Conservation (phyloP, 2,888 invertebrate species). For the Drosophila mayaguana region DNA sequence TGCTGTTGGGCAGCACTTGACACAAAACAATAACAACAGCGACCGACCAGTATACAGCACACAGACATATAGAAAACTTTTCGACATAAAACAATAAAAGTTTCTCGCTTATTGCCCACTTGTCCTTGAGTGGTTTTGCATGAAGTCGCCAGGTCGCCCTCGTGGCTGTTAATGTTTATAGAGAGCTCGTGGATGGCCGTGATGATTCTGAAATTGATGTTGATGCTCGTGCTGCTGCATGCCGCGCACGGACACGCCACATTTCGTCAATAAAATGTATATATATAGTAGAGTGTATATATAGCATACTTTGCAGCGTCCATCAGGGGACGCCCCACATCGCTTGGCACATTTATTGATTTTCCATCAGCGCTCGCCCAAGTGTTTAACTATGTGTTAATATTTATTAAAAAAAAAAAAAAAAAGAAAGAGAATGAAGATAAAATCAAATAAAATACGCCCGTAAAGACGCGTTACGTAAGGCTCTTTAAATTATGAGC, state of each 20-base stretch:
- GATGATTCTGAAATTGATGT: constrained; percentile 3
- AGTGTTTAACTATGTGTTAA: constrained; percentile 80
- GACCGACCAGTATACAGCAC: constrained; percentile 6
- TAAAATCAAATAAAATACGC: no score
- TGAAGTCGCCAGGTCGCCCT: constrained; percentile 49
- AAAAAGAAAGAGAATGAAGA: constrained; percentile 4
- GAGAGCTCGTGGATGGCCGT: constrained; percentile 6
- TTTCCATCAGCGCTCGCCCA: constrained; percentile 76
- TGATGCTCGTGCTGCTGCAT: constrained; percentile 11
- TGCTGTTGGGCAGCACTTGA: constrained; percentile 37
- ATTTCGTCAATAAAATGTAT: constrained; percentile 71
- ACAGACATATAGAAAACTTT: constrained; percentile 52
- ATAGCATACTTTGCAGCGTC: constrained; percentile 57
- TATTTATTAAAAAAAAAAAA: constrained; percentile 70
- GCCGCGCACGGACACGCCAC: constrained; percentile 43
- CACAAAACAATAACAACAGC: constrained; percentile 45
- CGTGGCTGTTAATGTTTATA: constrained; percentile 10
- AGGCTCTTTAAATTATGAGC: constrained; percentile 55
- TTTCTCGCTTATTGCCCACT: constrained; percentile 81
- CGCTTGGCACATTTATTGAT: constrained; percentile 65
- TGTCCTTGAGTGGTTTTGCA: constrained; percentile 81
- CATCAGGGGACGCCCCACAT: constrained; percentile 46
- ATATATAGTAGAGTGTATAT: constrained; percentile 8
- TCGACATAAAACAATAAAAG: constrained; percentile 80
- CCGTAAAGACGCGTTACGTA: constrained; percentile 59